Base-by-base conservation (phyloP, 2,113 vertebrate genomes). In the Halcyon senegalensis region DNA sequence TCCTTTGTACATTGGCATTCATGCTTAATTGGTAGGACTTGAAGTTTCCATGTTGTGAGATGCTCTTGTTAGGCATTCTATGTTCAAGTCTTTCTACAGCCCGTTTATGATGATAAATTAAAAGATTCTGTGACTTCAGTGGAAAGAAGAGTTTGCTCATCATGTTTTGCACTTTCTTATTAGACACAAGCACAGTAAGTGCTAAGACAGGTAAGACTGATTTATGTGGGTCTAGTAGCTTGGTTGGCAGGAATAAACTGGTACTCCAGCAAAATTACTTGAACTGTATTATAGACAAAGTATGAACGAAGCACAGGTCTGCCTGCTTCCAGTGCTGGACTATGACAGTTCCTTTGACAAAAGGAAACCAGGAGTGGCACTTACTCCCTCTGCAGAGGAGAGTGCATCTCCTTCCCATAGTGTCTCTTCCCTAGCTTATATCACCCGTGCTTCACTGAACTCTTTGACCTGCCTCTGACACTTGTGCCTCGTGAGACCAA, bases 121-220 rank as follows among this genome's bases (percentile, higher is more conserved):
- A 28, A 76, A 80, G 68, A 55, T 66, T 11, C 50, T 55, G 28
- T 87, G 81, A 41, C 20, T 89, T 95, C 50, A 50, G 31, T 73
- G 58, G 77, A 83, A 84, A 44, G 59, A 93, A 67, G 35, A 85
- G 62, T 84, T 92, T 85, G 55, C 23, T 91, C 13, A 64, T 95
- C 44, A 31, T 88, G 31, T 69, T 94, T 64, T 75, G 9, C 4
- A 2, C 75, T 87, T 91, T 62, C 9, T 0, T 58, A 37, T 87
- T 66, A 58, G 53, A 16, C 24, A 11, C 11, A 12, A 73, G 37
- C 33, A 33, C 37, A 74, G 58, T 33, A 46, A 74, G 30, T 88
- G 85, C 75, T 69, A 74, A 85, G 50, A 56, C 30, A 64, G 81
- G n/a, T 85, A 80, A 55, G 75, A 50, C 44, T 90, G 70, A 83